Conservation (phyloP, 2,888 invertebrate species). For the Tuta absoluta region DNA sequence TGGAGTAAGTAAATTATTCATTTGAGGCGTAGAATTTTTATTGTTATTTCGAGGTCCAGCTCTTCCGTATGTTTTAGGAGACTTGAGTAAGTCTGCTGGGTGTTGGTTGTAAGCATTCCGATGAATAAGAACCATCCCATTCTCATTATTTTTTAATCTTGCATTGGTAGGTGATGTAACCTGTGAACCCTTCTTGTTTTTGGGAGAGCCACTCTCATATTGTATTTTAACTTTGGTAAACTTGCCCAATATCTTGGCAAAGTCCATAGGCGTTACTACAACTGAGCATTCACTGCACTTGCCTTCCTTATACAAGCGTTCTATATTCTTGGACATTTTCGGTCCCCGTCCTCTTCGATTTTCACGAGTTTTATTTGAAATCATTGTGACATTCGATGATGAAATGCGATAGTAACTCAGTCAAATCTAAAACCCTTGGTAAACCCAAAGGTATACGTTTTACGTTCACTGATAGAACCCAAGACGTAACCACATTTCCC, state of each 20-base stretch:
- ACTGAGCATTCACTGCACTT: slow-evolving; percentile 75
- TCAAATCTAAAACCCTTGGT: not conserved
- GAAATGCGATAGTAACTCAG: not conserved
- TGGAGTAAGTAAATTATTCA: no score
- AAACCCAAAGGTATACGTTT: not conserved
- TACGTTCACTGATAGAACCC: slow-evolving; percentile 1
- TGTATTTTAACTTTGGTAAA: slow-evolving; percentile 77
- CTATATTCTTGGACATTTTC: slow-evolving; percentile 65
- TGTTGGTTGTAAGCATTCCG: slow-evolving; percentile 61
- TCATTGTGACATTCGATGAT: slow-evolving; percentile 47
- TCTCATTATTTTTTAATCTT: slow-evolving; percentile 69
- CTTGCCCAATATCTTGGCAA: slow-evolving; percentile 76
- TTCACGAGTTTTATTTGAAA: slow-evolving; percentile 63
- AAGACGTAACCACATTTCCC: slow-evolving; percentile 73
- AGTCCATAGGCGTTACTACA: slow-evolving; percentile 74
- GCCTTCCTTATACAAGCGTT: slow-evolving; percentile 67
- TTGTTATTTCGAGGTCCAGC: slow-evolving; percentile 32
- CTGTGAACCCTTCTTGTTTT: slow-evolving; percentile 33
- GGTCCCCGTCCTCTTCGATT: slow-evolving; percentile 53
- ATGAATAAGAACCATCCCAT: slow-evolving; percentile 71
- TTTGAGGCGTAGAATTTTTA: not conserved
- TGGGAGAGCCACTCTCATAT: slow-evolving; percentile 66
- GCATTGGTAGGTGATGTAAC: slow-evolving; percentile 47
- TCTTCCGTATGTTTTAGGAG: slow-evolving; percentile 41
- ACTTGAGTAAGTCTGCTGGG: slow-evolving; percentile 58